Base-by-base conservation (phyloP, 2,888 invertebrate genomes). In the Ophraella communa region DNA sequence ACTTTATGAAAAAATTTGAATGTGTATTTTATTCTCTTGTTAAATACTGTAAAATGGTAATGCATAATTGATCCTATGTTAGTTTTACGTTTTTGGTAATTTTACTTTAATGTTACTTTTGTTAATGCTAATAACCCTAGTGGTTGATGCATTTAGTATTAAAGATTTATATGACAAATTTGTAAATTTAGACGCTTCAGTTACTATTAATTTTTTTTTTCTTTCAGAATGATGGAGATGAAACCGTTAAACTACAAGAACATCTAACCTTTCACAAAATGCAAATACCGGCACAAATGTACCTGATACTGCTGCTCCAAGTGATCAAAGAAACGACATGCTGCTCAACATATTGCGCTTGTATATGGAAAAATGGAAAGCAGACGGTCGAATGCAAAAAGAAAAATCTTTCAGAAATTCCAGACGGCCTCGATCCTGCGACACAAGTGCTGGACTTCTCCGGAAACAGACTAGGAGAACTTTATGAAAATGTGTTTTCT, bases 281-380 rank as follows among this genome's bases (percentile, higher is more conserved):
- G 69, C 65, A 58, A 65, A 67, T 71, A 65, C 47, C 62, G 59
- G 61, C 62, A 62, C 64, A 55, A 54, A 54, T 71, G 64, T 67
- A 56, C 56, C 56, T 66, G 51, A 57, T 71, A 39, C 35, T 71
- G 18, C 45, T 71, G 47, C 58, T 71, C 21, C 62, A 71, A 24
- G 39, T 66, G 23, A 53, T 68, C 52, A 68, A 65, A 42, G 68
- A 65, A 24, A 61, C 52, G 17, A 24, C 53, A 7, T 86, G 87
- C 56, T 95, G 95, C 79, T 94, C 94, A 23, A 84, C 87, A 27
- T 88, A 89, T 71, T 96, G 95, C 82, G 85, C 88, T 58, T 96
- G 96, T 85, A 94, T 94, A 80, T 95, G 95, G 95, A 94, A 94
- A 81, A 91, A 91, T 77, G 95, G 95, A 53, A 96, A 96, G 79